Evolutionary conservation across 2,797 vertebrate genomes (phyloP).

Genomic region (Platyrinchus mystaceus): DNA sequence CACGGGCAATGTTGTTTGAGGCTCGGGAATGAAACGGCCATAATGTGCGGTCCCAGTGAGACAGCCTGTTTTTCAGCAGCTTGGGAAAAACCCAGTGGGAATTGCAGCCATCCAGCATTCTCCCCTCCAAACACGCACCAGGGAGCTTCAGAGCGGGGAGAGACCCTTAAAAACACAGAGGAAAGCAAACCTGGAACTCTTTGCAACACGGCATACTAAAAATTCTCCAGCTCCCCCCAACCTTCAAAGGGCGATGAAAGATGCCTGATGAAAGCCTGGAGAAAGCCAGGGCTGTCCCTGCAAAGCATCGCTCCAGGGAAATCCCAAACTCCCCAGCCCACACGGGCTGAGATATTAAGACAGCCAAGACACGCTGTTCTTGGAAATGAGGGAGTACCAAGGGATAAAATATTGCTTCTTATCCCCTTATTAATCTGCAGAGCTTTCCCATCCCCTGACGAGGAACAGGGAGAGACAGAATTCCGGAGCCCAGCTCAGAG

Average conservation of each 20-base stretch:
- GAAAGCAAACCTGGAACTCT: neutral
- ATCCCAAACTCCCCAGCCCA: neutral
- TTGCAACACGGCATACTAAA: neutral
- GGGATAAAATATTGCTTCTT: neutral
- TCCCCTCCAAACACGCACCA: neutral
- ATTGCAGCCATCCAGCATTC: neutral
- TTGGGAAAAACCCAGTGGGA: neutral
- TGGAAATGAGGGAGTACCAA: neutral
- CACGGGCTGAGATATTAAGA: accelerated
- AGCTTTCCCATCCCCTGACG: neutral
- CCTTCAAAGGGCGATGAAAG: neutral
- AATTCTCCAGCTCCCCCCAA: neutral
- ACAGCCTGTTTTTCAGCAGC: neutral
- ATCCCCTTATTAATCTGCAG: neutral
- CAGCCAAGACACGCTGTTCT: neutral
- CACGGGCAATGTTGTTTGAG: neutral
- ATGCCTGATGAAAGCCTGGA: neutral
- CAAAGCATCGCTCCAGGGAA: neutral
- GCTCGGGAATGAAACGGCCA: neutral
- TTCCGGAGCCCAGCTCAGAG: neutral
- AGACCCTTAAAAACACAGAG: neutral
- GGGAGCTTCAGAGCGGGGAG: neutral
- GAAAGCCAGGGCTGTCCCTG: neutral
- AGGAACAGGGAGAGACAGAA: neutral
- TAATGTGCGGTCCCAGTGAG: neutral